phyloP scores from a whole-genome alignment of 2,113 vertebrate genomes.

The Ornithorhynchus anatinus region DNA sequence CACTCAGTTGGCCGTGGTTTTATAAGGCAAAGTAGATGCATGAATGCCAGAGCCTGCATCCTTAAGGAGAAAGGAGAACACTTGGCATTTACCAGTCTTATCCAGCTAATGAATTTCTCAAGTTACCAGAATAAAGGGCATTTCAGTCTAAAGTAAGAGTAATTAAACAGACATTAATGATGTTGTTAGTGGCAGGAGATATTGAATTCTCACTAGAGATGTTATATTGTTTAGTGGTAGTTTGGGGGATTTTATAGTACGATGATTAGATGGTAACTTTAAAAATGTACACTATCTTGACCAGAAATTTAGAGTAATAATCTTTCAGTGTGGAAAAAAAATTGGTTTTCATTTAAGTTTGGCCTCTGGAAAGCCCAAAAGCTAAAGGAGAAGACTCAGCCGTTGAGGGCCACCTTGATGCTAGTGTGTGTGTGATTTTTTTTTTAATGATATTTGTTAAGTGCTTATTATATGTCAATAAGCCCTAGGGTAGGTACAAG shows the following conservation, averaged over 20 bases:
- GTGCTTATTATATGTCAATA: no score
- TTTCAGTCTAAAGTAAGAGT: conserved; percentile 80
- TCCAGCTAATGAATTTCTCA: conserved; percentile 75
- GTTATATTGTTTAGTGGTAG: conserved; percentile 51
- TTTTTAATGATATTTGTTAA: no score
- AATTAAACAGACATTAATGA: conserved; percentile 81
- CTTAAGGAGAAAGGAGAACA: conserved; percentile 66
- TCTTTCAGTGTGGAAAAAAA: conserved; percentile 22
- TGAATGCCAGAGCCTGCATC: conserved; percentile 54
- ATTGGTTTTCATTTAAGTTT: neutral
- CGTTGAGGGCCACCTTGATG: no score
- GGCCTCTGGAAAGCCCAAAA: conserved; percentile 2
- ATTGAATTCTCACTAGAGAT: conserved; percentile 70
- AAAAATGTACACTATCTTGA: conserved; percentile 31
- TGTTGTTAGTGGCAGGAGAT: conserved; percentile 77
- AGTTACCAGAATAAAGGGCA: conserved; percentile 77
- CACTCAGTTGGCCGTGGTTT: conserved; percentile 40
- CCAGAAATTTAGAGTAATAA: conserved; percentile 7
- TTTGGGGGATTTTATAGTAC: conserved; percentile 61
- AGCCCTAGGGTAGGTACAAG: no score
- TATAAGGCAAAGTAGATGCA: conserved; percentile 57
- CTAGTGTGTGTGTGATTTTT: no score
- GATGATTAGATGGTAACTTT: conserved; percentile 43
- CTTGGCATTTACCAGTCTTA: conserved; percentile 71
- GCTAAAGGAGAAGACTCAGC: no score